A percentile compares a stretch with the other conserved stretches of the same genome.
Evolutionary conservation across 1,140 invertebrate genomes (phyloP).

Genomic region (Mizuhopecten yessoensis): DNA sequence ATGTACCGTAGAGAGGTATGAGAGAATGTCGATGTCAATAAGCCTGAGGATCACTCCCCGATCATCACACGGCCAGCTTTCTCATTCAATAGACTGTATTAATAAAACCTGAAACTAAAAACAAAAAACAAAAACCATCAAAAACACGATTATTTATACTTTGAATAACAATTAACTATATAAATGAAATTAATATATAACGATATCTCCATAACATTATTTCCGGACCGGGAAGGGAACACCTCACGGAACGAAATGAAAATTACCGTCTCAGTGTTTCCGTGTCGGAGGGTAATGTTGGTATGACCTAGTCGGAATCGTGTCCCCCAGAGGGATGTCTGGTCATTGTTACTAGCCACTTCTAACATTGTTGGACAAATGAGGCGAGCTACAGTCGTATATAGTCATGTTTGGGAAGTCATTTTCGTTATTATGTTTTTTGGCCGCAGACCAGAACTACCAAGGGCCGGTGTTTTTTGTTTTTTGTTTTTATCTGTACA

Average conservation of each 20-base stretch:
- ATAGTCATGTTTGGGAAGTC: neutral
- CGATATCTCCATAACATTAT: neutral
- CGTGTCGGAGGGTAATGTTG: neutral
- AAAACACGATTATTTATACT: neutral
- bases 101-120: neutral
- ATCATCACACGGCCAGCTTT: neutral
- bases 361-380: neutral
- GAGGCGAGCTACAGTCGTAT: neutral
- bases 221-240: neutral
- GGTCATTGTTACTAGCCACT: slow-evolving; percentile 25
- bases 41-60: neutral
- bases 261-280: neutral
- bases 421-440: neutral
- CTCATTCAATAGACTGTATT: neutral
- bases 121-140: neutral
- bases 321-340: slow-evolving; percentile 18
- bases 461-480: no score
- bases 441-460: neutral
- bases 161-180: neutral
- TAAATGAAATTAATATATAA: neutral
- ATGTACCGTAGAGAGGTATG: neutral
- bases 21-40: neutral
- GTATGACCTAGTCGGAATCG: neutral
- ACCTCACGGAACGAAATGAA: neutral
- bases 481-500: no score